Base-by-base conservation (phyloP, 2,113 vertebrate genomes). In the Ascaphus truei region DNA sequence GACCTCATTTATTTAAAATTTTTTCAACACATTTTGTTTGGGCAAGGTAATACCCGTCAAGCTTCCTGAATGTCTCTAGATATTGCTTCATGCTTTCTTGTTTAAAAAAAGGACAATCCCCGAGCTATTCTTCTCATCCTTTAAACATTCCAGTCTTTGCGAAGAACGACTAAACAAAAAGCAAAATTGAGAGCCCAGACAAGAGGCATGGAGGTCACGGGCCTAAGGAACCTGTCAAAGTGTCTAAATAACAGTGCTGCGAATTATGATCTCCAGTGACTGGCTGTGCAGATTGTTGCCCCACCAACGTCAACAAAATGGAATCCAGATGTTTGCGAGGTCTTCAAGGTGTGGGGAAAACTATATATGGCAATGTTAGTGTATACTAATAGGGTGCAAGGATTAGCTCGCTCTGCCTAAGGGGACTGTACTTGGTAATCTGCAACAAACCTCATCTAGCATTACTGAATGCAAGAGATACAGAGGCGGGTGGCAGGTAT, bases 311-410 rank as follows among this genome's bases (percentile, higher is more conserved):
- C 29, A 30, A 59, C 65, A 68, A 18, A 27, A n/a, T n/a, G n/a
- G n/a, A n/a, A 16, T 41, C 30, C 31, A 36, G 53, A 48, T 47
- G 39, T 34, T 36, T 34, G 30, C 15, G 41, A 59, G 50, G 55
- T 36, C 5, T 27, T 22, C 29, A 48, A 59, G 55, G 66, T 50
- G 29, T 50, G 26, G 37, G 11, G 27, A 41, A 18, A 50, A 59
- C 66, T 68, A 68, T 68, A 68, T 59, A 68, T 22, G 66, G 66
- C 26, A 59, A 68, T 59, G 55, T 59, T 68, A 68, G 23, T 36
- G 31, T 53, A 27, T 59, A 55, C 5, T n/a, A 58, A 39, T 20
- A 59, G 27, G 9, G 9, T 11, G 23, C 30, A 7, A 57, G 53
- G 37, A 56, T 65, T 53, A 41, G 62, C 30, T 37, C 33, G 36